Conservation (phyloP, 2,113 vertebrate genomes). For the Sminthopsis crassicaudata region DNA sequence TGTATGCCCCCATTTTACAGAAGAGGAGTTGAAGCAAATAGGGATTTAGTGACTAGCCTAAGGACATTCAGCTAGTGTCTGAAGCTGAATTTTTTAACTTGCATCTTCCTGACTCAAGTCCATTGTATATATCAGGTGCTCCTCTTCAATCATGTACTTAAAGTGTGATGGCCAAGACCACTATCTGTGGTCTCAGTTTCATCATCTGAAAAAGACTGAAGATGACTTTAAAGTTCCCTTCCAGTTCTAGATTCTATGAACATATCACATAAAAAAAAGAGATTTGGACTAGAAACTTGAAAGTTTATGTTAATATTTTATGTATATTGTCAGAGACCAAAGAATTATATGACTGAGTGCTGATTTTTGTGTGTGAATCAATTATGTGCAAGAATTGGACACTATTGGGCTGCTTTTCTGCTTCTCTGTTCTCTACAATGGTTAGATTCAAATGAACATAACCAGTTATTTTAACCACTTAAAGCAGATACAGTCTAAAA, state of each 20-base stretch:
- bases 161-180: background rate
- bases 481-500: slow-evolving; percentile 64
- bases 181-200: background rate
- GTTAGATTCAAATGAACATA: slow-evolving; percentile 36
- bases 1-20: background rate
- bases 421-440: slow-evolving; percentile 51
- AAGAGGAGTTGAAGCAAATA: background rate
- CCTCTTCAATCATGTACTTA: background rate
- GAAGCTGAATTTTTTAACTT: background rate
- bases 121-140: background rate
- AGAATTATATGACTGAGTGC: background rate
- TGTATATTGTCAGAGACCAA: background rate
- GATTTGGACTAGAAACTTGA: background rate
- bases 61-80: background rate
- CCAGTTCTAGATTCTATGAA: background rate
- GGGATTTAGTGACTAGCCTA: background rate
- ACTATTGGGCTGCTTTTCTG: slow-evolving; percentile 26
- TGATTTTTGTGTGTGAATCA: slow-evolving; percentile 1
- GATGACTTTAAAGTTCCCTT: background rate
- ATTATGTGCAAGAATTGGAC: slow-evolving; percentile 50
- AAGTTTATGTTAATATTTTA: background rate
- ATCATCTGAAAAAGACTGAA: background rate
- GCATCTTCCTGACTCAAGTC: background rate
- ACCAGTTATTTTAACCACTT: slow-evolving; percentile 43
- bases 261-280: background rate